Percentiles rank a stretch among this genome's conserved stretches.
Conservation (phyloP, 2,888 invertebrate genomes). For the Sminthurinus aureus region DNA sequence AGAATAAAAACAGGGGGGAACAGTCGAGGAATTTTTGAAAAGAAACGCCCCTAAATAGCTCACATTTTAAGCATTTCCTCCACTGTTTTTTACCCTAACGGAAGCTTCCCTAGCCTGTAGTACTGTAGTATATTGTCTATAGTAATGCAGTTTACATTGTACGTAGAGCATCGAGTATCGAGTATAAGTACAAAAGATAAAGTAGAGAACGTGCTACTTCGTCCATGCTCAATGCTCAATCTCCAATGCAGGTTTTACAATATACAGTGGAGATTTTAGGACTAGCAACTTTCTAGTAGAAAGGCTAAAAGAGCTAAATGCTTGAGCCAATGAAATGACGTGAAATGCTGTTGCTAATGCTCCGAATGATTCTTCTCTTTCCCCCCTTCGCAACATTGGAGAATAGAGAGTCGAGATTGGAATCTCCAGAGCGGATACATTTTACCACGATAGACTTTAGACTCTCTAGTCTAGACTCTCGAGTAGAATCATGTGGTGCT, state of each 20-base stretch:
- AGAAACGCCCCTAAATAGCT: constrained; percentile 20
- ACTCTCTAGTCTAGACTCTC: background rate
- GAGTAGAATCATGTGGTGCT: no score
- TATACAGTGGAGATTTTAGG: background rate
- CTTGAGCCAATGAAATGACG: background rate
- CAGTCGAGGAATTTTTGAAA: background rate
- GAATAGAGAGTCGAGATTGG: background rate
- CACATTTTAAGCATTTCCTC: constrained; percentile 6
- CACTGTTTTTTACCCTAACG: background rate
- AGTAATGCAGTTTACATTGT: no score
- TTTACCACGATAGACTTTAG: no score
- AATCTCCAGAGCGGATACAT: background rate
- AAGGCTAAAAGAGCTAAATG: background rate
- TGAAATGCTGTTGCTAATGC: background rate
- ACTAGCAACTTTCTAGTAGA: background rate
- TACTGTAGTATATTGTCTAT: no score
- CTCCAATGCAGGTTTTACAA: no score
- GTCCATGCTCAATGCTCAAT: background rate
- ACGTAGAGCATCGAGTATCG: background rate
- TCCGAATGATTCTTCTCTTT: background rate
- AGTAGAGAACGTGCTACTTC: background rate
- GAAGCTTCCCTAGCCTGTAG: no score
- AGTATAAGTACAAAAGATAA: background rate
- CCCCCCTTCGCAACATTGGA: background rate
- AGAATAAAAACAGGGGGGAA: background rate